These are phyloP conservation scores for Cetonia aurata DNA, from an alignment of 2,888 invertebrate species.

Conservation along the genomic window DNA sequence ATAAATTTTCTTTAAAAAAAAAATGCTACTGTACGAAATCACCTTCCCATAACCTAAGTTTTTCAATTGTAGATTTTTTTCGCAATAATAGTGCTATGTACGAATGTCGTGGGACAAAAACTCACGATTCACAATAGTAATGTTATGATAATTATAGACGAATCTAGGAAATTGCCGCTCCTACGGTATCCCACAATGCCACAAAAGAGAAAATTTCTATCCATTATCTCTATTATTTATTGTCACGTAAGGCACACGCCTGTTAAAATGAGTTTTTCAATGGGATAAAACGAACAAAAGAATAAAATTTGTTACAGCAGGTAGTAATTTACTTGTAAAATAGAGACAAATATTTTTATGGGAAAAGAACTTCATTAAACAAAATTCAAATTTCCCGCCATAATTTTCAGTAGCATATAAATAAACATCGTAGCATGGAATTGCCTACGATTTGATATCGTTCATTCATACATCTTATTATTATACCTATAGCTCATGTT, in stretches of 20 bases:
- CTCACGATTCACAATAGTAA: slow-evolving; percentile 47
- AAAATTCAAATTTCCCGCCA: too few relatives aligned
- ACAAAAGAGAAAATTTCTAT: slow-evolving; percentile 44
- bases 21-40: not conserved
- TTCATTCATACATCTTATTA: too few relatives aligned
- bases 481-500: too few relatives aligned
- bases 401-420: too few relatives aligned
- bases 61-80: slow-evolving; percentile 45
- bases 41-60: slow-evolving; percentile 47
- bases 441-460: too few relatives aligned
- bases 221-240: slow-evolving; percentile 36
- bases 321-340: too few relatives aligned
- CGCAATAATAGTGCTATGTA: slow-evolving; percentile 45
- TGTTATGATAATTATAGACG: slow-evolving; percentile 46
- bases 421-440: too few relatives aligned
- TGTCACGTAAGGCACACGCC: slow-evolving; percentile 18
- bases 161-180: slow-evolving; percentile 11
- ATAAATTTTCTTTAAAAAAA: not conserved
- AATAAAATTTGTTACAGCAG: not conserved
- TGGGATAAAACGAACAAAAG: slow-evolving; percentile 5
- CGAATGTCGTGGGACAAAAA: slow-evolving; percentile 50
- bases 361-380: too few relatives aligned
- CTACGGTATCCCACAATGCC: slow-evolving; percentile 5
- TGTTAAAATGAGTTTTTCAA: not conserved
- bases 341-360: too few relatives aligned